phyloP scores from a whole-genome alignment of 2,113 vertebrate species.

The Misgurnus anguillicaudatus region DNA sequence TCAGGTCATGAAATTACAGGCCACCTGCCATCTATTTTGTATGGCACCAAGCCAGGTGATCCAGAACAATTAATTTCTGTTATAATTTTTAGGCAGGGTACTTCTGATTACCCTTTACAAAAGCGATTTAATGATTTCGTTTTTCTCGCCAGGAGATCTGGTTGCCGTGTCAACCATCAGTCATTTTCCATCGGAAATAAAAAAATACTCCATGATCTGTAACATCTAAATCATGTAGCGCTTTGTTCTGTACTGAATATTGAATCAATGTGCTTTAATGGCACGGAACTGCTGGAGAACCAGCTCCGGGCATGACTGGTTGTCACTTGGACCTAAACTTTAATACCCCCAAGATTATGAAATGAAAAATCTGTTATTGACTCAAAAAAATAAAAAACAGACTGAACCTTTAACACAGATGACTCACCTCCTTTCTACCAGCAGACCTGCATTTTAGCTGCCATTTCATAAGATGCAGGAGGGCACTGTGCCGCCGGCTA shows the following conservation, averaged over 20 bases:
- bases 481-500: neutral
- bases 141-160: neutral
- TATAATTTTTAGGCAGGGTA: neutral
- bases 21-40: neutral
- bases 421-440: conserved; percentile 20
- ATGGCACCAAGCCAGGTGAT: neutral
- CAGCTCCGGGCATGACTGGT: neutral
- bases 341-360: neutral
- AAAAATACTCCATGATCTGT: neutral
- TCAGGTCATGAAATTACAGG: neutral
- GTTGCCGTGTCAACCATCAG: conserved; percentile 8
- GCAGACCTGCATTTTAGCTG: conserved; percentile 29
- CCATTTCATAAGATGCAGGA: conserved; percentile 34
- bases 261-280: conserved; percentile 16
- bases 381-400: conserved; percentile 3
- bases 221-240: conserved; percentile 17
- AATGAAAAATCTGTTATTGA: conserved; percentile 11
- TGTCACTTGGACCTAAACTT: conserved; percentile 3
- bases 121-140: conserved; percentile 1
- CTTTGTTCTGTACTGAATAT: conserved; percentile 7
- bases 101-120: neutral
- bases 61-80: neutral
- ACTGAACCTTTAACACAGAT: conserved; percentile 23
- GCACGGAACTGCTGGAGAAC: neutral
- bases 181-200: neutral